Evolutionary conservation across 2,113 vertebrate species (phyloP), one percentile per base, ranked within the genome.

Genomic region (Shinisaurus crocodilurus): DNA sequence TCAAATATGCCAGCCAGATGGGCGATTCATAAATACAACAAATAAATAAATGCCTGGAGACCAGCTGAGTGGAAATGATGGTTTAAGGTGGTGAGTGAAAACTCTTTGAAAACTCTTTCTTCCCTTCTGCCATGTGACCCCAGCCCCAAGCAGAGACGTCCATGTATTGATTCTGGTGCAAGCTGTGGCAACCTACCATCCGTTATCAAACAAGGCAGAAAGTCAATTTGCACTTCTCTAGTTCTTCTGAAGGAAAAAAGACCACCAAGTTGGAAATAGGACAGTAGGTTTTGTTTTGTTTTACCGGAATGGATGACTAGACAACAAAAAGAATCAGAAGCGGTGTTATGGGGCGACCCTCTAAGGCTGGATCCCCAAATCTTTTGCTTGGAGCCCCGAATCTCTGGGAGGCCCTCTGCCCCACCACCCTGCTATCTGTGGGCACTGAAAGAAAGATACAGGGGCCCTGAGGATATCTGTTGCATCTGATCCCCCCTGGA

Each of bases 171-270:
- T 85, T 79, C 89, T 34, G 27, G 75, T 79, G 27, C 75, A 67
- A n/a, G 18, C 75, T 7, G 32, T 80, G 67, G 75, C 75, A 77
- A 48, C 79, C 60, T 85, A 23, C 72, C 15, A 54, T 70, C 48
- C 45, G 37, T 80, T 85, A 86, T 43, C 63, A 86, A 85, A 90
- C 60, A 77, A 90, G 75, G 77, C 75, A 79, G 63, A 86, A 90
- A 86, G 75, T 80, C 83, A 57, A 70, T 70, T 48, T 90, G 40
- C 27, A 45, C 60, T 80, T 32, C 25, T 57, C 20, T 54, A 70
- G 37, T 12, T 37, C 57, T 65, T 54, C 70, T 37, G n/a, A 48
- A 12, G 32, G 37, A n/a, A 89, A 32, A 67, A 37, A 29, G 40
- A 63, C 34, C 34, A 18, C 29, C 37, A 2, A 50, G 32, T 60